Conservation (phyloP, 2,888 invertebrate genomes). For the Callyntrura sp. region DNA sequence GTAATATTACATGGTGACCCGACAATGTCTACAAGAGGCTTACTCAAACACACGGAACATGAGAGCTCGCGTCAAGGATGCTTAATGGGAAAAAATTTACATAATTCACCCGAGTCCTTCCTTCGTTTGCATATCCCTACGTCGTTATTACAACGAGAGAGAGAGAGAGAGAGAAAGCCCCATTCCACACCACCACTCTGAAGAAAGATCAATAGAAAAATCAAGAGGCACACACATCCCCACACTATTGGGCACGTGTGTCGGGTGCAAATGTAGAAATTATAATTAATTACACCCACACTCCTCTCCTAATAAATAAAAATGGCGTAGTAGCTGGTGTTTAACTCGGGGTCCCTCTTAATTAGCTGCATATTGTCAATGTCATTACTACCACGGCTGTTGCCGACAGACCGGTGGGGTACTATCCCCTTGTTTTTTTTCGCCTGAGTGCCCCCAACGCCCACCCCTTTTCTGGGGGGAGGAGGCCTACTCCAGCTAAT, state of each 20-base stretch:
- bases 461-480: too few species aligned
- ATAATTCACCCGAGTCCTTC: conserved; percentile 20
- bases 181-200: background rate
- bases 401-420: background rate
- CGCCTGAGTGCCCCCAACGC: background rate
- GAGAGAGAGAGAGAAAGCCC: background rate
- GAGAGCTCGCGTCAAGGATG: conserved; percentile 19
- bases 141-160: too few species aligned
- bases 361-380: conserved; percentile 62
- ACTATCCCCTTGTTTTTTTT: background rate
- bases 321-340: conserved; percentile 61
- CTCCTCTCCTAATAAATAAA: conserved; percentile 67
- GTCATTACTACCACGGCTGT: background rate
- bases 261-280: too few species aligned
- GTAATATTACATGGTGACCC: background rate
- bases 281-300: too few species aligned
- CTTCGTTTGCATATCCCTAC: background rate
- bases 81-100: conserved; percentile 35
- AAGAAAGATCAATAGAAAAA: conserved; percentile 15
- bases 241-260: too few species aligned
- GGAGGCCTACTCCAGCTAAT: background rate
- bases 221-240: background rate
- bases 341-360: conserved; percentile 58
- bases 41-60: background rate
- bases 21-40: too few species aligned